Evolutionary conservation across 2,797 vertebrate genomes (phyloP).

Genomic region (Capromys pilorides): DNA sequence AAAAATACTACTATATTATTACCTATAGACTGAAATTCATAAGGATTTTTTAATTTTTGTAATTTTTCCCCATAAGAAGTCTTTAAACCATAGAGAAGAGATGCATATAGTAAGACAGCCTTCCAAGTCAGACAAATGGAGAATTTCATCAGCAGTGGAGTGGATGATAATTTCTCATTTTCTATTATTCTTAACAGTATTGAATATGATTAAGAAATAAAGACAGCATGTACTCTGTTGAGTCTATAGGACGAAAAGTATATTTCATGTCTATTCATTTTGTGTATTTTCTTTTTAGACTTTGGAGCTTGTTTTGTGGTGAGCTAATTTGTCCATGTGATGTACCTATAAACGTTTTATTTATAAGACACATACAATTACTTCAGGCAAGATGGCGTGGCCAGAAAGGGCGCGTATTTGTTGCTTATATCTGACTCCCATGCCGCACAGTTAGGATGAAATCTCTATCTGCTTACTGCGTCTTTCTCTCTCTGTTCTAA

Average conservation of each 20-base stretch:
- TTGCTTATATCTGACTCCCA: background rate
- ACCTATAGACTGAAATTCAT: background rate
- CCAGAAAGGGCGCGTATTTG: background rate
- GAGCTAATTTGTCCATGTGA: background rate
- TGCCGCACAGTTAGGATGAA: background rate
- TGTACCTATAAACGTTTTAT: background rate
- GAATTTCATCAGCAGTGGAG: background rate
- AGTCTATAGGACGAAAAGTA: background rate
- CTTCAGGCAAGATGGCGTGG: background rate
- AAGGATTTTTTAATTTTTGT: background rate
- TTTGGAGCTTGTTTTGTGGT: background rate
- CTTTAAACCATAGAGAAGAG: conserved; percentile 12
- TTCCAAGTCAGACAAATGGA: conserved; percentile 23
- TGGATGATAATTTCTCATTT: background rate
- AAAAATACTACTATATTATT: background rate
- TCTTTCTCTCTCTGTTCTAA: conserved; percentile 67
- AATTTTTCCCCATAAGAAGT: background rate
- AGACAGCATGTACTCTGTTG: background rate
- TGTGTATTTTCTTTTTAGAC: background rate
- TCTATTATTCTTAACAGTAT: background rate
- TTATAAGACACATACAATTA: conserved; percentile 24
- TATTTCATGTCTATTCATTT: background rate
- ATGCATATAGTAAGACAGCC: background rate
- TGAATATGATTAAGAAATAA: background rate
- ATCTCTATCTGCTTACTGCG: background rate